phyloP scores from a whole-genome alignment of 2,888 invertebrate species.

The Steinernema carpocapsae region DNA sequence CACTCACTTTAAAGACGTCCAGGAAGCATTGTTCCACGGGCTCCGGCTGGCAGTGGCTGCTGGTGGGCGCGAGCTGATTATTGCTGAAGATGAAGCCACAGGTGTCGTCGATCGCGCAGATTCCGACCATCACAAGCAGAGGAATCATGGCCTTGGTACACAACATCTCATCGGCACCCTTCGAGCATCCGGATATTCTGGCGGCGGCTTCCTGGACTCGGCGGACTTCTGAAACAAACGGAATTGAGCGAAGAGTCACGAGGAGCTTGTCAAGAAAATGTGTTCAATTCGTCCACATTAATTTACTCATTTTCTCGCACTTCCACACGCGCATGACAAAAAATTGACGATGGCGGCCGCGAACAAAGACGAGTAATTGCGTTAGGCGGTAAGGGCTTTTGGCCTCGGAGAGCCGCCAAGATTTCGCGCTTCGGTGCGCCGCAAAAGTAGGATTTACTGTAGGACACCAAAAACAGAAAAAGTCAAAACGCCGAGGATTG shows the following conservation, averaged over 20 bases:
- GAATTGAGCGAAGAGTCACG: background rate
- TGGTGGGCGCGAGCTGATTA: background rate
- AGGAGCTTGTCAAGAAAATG: background rate
- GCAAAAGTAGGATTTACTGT: too few species aligned
- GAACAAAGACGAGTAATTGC: conserved; percentile 35
- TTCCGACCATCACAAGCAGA: conserved; percentile 32
- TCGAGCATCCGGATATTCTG: conserved; percentile 10
- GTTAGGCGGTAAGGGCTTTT: conserved; percentile 17
- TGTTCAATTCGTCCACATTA: conserved; percentile 26
- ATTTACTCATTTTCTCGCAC: conserved; percentile 34
- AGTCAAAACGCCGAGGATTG: background rate
- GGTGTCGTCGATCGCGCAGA: conserved; percentile 32
- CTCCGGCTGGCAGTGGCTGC: conserved; percentile 14
- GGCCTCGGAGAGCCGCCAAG: background rate
- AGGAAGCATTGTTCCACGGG: conserved; percentile 32
- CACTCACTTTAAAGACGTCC: conserved; percentile 21
- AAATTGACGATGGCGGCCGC: conserved; percentile 32
- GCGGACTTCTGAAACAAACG: background rate
- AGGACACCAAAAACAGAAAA: background rate
- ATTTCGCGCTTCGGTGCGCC: too few species aligned
- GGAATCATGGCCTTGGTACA: conserved; percentile 6
- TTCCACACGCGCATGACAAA: conserved; percentile 16
- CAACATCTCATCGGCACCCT: conserved; percentile 27
- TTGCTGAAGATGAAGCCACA: conserved; percentile 29
- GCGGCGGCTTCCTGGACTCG: background rate